These are phyloP conservation scores for Quiscalus mexicanus DNA, from an alignment of 2,113 vertebrate genomes.

Conservation along the genomic window DNA sequence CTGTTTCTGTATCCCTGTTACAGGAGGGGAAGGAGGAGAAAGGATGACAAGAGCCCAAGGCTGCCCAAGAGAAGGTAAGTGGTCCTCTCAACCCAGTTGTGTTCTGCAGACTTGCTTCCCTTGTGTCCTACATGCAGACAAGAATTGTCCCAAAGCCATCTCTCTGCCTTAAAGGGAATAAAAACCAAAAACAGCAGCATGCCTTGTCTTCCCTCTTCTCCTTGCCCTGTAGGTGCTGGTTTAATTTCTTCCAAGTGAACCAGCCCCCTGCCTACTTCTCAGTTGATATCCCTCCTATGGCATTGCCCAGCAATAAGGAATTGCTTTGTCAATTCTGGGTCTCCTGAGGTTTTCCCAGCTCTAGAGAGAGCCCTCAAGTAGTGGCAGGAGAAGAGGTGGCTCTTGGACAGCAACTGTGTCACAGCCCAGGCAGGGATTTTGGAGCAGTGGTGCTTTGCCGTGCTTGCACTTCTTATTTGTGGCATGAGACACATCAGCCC, in stretches of 20 bases:
- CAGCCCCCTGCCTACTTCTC: background rate
- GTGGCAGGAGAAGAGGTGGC: background rate
- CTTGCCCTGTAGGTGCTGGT: background rate
- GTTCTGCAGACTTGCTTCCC: background rate
- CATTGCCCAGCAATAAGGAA: background rate
- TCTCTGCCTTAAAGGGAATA: background rate
- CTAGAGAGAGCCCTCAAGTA: background rate
- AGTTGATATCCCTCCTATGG: background rate
- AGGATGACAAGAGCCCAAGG: conserved; percentile 96
- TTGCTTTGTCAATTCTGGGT: background rate
- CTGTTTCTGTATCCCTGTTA: conserved; percentile 30
- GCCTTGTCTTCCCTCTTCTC: background rate
- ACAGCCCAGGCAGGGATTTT: background rate
- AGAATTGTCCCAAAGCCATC: background rate
- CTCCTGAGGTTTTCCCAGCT: background rate
- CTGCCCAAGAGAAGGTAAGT: conserved; percentile 92
- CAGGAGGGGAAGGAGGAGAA: conserved; percentile 93
- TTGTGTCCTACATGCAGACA: background rate
- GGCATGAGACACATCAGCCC: background rate
- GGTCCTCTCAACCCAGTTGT: background rate
- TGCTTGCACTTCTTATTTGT: background rate
- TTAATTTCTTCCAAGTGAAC: background rate
- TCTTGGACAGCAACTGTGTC: background rate
- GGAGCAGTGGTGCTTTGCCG: background rate
- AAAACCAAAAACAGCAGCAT: background rate